Percentiles rank a stretch among this genome's conserved stretches.
phyloP scores from a whole-genome alignment of 2,113 vertebrate genomes.

The Solea solea region DNA sequence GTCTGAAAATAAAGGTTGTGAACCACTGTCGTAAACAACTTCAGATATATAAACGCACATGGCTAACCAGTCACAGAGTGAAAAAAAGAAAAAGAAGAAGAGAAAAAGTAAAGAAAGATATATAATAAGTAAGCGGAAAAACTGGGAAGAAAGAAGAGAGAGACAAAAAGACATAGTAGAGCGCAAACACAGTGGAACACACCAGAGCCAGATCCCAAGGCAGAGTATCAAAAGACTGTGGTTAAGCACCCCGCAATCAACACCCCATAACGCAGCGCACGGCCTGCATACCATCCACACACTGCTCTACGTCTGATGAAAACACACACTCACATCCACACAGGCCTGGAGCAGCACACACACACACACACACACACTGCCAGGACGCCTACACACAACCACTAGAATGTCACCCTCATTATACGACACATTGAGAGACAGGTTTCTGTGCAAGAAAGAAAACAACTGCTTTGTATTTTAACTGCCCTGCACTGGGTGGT shows the following conservation, averaged over 20 bases:
- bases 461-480: slow-evolving; percentile 56
- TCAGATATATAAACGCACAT: slow-evolving; percentile 26
- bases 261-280: slow-evolving; percentile 75
- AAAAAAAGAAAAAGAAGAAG: slow-evolving; percentile 9
- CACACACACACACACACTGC: slow-evolving; percentile 23
- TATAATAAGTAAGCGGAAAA: neutral
- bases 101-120: neutral
- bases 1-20: neutral
- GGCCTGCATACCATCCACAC: slow-evolving; percentile 67
- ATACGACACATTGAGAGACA: slow-evolving; percentile 42
- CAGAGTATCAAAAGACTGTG: slow-evolving; percentile 70
- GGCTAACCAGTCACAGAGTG: slow-evolving; percentile 1
- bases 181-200: slow-evolving; percentile 54
- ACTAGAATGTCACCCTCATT: slow-evolving; percentile 55
- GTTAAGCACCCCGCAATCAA: slow-evolving; percentile 77
- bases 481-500: slow-evolving; percentile 43
- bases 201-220: slow-evolving; percentile 58
- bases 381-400: slow-evolving; percentile 38
- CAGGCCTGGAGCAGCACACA: slow-evolving; percentile 13
- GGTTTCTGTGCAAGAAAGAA: slow-evolving; percentile 49
- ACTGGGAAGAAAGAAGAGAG: slow-evolving; percentile 4
- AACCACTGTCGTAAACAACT: slow-evolving; percentile 20
- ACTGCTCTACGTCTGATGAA: slow-evolving; percentile 43
- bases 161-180: slow-evolving; percentile 30
- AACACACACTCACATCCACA: slow-evolving; percentile 44